Percentiles rank a stretch among this genome's conserved stretches.
phyloP scores from a whole-genome alignment of 2,797 vertebrate genomes.

The Tinamus major region DNA sequence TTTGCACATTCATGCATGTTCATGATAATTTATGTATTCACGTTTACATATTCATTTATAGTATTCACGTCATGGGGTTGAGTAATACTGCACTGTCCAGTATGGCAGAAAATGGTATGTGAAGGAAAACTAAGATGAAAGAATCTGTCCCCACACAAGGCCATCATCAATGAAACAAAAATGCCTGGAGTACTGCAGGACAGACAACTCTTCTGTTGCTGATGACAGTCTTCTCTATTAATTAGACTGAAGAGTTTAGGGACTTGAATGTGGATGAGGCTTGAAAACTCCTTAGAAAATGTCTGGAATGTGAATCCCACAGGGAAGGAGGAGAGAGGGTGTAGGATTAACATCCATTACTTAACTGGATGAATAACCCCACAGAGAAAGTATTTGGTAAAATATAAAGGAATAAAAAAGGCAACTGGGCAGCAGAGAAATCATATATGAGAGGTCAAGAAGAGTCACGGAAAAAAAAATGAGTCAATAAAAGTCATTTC shows the following conservation, averaged over 20 bases:
- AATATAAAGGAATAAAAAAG: background rate
- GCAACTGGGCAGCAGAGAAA: background rate
- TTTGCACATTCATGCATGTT: background rate
- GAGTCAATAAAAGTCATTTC: background rate
- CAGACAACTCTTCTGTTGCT: background rate
- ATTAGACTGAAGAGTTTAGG: background rate
- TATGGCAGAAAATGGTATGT: background rate
- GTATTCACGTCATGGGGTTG: background rate
- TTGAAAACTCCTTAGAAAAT: background rate
- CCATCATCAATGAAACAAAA: background rate
- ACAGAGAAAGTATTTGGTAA: background rate
- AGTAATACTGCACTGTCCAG: background rate
- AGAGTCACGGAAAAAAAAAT: background rate
- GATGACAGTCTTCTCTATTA: background rate
- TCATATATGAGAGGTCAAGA: background rate
- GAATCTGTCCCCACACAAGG: background rate
- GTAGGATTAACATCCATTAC: background rate
- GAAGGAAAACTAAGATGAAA: background rate
- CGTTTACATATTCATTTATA: no score
- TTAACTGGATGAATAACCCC: background rate
- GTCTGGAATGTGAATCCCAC: background rate
- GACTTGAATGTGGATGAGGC: background rate
- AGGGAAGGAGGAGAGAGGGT: background rate
- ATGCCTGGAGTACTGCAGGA: background rate
- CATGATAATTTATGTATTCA: background rate